Percentiles rank a stretch among this genome's conserved stretches.
Conservation (phyloP, 1,140 invertebrate species). For the Drosophila arawakana region DNA sequence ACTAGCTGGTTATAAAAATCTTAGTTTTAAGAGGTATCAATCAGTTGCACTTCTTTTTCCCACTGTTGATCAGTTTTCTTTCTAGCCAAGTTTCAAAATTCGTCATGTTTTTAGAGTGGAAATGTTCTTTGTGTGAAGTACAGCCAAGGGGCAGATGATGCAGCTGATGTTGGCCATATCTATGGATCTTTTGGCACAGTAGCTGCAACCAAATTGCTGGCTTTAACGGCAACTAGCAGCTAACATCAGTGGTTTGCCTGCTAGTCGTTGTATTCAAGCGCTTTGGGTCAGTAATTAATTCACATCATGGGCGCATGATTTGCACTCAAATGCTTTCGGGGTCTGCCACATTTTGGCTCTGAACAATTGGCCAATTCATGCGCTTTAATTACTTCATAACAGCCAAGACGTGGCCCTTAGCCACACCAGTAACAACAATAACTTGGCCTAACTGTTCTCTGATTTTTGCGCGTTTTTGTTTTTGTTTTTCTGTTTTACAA, state of each 20-base stretch:
- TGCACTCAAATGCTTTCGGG: constrained; percentile 31
- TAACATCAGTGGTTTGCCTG: constrained; percentile 16
- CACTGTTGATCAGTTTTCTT: constrained; percentile 13
- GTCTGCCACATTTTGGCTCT: constrained; percentile 39
- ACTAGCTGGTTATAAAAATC: neutral
- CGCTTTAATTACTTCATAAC: constrained; percentile 82
- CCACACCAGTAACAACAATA: constrained; percentile 27
- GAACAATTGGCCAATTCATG: constrained; percentile 78
- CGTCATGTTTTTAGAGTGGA: constrained; percentile 2
- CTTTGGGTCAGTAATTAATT: constrained; percentile 82
- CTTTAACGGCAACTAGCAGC: constrained; percentile 68
- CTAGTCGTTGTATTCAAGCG: constrained; percentile 43
- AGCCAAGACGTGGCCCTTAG: constrained; percentile 55
- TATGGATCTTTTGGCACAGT: constrained; percentile 68
- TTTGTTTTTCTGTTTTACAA: constrained; percentile 13
- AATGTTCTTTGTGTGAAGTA: neutral
- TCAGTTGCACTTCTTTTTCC: neutral
- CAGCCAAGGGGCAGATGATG: constrained; percentile 19
- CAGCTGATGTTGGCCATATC: constrained; percentile 37
- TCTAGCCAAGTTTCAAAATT: constrained; percentile 1
- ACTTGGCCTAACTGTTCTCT: constrained; percentile 51
- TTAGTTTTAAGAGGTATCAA: neutral
- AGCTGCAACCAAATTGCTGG: constrained; percentile 50
- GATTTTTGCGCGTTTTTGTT: constrained; percentile 58
- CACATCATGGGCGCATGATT: constrained; percentile 59